Evolutionary conservation across 2,888 invertebrate genomes (phyloP).

Genomic region (Dasypolia templi): DNA sequence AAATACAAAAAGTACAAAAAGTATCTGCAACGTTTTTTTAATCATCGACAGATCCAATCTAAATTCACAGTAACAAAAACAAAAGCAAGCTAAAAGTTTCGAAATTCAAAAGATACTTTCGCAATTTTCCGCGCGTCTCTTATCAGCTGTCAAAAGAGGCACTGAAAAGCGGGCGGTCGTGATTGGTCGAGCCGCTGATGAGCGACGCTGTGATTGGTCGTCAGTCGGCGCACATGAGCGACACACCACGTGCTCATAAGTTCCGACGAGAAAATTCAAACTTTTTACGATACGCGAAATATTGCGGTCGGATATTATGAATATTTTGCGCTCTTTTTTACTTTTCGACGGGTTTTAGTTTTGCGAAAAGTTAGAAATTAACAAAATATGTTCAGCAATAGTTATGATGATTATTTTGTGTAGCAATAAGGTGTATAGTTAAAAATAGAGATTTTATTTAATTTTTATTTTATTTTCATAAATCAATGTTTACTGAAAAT

Average conservation of each 20-base stretch:
- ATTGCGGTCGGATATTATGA: slow-evolving; percentile 23
- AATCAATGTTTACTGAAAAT: not conserved
- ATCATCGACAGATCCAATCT: not conserved
- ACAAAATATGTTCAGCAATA: not conserved
- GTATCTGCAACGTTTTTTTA: not conserved
- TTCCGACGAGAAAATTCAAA: slow-evolving; percentile 81
- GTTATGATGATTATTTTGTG: too few relatives aligned
- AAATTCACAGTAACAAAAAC: not conserved
- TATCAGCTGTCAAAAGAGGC: slow-evolving; percentile 86
- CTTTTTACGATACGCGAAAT: slow-evolving; percentile 76
- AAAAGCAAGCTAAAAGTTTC: slow-evolving; percentile 26
- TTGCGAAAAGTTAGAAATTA: not conserved
- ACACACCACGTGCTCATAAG: slow-evolving; percentile 89
- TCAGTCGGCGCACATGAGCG: slow-evolving; percentile 85
- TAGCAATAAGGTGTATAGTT: not conserved
- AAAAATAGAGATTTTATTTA: not conserved
- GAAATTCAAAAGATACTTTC: slow-evolving; percentile 43
- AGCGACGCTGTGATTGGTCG: slow-evolving; percentile 86
- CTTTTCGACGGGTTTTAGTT: not conserved
- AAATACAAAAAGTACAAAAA: not conserved
- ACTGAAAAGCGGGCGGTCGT: slow-evolving; percentile 83
- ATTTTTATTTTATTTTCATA: not conserved
- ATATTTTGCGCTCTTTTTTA: not conserved
- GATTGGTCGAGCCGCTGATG: slow-evolving; percentile 82
- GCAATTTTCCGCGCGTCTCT: slow-evolving; percentile 76